Evolutionary conservation across 2,113 vertebrate species (phyloP).

Genomic region (Tor tambroides): DNA sequence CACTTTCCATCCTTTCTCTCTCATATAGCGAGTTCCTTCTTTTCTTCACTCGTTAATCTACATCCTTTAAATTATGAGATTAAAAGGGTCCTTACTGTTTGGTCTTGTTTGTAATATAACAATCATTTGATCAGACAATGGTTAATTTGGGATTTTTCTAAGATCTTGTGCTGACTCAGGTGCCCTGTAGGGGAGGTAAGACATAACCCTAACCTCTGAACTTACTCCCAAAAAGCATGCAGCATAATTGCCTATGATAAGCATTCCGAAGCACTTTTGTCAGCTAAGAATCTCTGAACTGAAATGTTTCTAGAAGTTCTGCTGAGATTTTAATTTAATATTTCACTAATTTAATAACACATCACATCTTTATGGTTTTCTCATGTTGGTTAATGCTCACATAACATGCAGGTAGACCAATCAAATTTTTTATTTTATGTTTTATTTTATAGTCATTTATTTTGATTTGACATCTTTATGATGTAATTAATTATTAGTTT

Average conservation of each 20-base stretch:
- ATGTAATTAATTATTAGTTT: no score
- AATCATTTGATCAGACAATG: not conserved
- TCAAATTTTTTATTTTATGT: no score
- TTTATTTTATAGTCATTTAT: no score
- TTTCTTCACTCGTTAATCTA: conserved; percentile 1
- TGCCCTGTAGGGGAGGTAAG: not conserved
- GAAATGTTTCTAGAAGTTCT: no score
- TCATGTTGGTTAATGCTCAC: no score
- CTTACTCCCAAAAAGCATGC: not conserved
- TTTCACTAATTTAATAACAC: no score
- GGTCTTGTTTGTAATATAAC: not conserved
- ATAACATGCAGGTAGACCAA: no score
- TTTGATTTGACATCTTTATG: no score
- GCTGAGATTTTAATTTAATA: no score
- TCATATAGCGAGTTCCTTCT: no score
- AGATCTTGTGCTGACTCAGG: not conserved
- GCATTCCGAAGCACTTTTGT: not conserved
- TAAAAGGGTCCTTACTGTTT: not conserved
- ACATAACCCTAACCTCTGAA: not conserved
- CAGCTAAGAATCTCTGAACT: not conserved
- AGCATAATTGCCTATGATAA: not conserved
- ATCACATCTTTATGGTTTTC: no score
- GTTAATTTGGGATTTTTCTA: not conserved
- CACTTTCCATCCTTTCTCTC: not conserved
- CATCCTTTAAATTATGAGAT: conserved; percentile 2